Percentiles rank a stretch among this genome's conserved stretches.
These are phyloP conservation scores for Carabus problematicus DNA, from an alignment of 2,888 invertebrate species.

Conservation along the genomic window DNA sequence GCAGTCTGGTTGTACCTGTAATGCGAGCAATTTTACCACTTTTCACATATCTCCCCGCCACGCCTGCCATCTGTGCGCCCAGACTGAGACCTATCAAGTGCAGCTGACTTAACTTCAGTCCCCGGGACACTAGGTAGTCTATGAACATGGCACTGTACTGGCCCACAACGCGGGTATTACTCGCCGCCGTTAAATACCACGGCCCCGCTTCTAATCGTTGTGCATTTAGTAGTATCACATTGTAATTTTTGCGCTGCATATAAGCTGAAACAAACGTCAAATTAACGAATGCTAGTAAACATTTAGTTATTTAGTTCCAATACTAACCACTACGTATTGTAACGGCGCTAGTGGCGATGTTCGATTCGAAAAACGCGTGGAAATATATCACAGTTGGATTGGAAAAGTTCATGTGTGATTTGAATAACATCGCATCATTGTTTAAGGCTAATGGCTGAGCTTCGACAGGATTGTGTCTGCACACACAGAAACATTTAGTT, in stretches of 20 bases:
- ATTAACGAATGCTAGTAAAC: neutral
- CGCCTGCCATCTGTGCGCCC: slow-evolving; percentile 71
- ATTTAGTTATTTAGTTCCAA: too few species aligned
- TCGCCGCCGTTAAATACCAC: slow-evolving; percentile 66
- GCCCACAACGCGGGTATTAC: slow-evolving; percentile 69
- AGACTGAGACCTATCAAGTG: slow-evolving; percentile 70
- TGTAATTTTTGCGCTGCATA: slow-evolving; percentile 64
- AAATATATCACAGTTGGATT: slow-evolving; percentile 67
- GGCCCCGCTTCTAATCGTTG: slow-evolving; percentile 67
- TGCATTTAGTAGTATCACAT: slow-evolving; percentile 68
- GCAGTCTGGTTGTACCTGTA: slow-evolving; percentile 59
- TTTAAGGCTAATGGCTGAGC: slow-evolving; percentile 60
- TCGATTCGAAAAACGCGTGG: slow-evolving; percentile 70
- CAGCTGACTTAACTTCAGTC: slow-evolving; percentile 63
- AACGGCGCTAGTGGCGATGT: slow-evolving; percentile 63
- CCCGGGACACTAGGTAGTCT: slow-evolving; percentile 67
- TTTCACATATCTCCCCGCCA: slow-evolving; percentile 64
- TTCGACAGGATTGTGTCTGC: slow-evolving; percentile 65
- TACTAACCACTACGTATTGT: slow-evolving; percentile 63
- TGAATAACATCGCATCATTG: slow-evolving; percentile 64
- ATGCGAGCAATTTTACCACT: slow-evolving; percentile 66
- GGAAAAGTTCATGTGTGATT: slow-evolving; percentile 67
- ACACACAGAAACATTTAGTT: too few species aligned
- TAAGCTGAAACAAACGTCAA: slow-evolving; percentile 60
- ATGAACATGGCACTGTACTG: slow-evolving; percentile 65